These are phyloP conservation scores for Drosophila hydei DNA, from an alignment of 1,140 invertebrate species.

Conservation along the genomic window DNA sequence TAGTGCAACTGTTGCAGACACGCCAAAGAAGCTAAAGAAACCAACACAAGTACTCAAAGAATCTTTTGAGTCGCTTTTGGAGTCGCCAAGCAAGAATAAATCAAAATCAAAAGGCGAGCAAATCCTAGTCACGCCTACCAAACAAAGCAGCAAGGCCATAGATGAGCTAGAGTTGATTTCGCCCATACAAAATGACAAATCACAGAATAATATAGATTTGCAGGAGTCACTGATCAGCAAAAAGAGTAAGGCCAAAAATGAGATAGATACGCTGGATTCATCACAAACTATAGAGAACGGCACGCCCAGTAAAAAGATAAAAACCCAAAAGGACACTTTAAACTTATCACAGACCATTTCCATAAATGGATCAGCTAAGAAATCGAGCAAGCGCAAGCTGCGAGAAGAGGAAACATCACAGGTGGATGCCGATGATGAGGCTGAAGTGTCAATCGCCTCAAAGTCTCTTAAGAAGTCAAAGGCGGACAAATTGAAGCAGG, in stretches of 20 bases:
- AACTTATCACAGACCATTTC: neutral
- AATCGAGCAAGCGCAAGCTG: conserved; percentile 21
- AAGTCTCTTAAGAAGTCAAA: neutral
- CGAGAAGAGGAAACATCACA: neutral
- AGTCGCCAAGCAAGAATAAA: conserved; percentile 8
- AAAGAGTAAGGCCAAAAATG: neutral
- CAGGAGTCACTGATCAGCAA: neutral
- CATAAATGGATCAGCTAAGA: conserved; percentile 11
- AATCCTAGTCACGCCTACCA: neutral
- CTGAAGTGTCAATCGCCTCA: neutral
- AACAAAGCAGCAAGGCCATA: neutral
- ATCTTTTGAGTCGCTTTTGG: neutral
- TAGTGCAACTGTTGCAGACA: neutral
- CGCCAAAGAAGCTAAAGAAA: neutral
- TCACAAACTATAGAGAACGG: neutral
- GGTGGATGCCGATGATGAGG: neutral
- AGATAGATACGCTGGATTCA: neutral
- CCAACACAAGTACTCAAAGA: neutral
- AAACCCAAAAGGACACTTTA: neutral
- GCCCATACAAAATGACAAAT: conserved; percentile 3
- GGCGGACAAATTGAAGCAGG: neutral
- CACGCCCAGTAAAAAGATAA: neutral
- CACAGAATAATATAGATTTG: neutral
- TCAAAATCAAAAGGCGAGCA: neutral
- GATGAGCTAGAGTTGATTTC: neutral